Conservation (phyloP, 2,797 vertebrate genomes). For the Petrocephalus schoutedeni region DNA sequence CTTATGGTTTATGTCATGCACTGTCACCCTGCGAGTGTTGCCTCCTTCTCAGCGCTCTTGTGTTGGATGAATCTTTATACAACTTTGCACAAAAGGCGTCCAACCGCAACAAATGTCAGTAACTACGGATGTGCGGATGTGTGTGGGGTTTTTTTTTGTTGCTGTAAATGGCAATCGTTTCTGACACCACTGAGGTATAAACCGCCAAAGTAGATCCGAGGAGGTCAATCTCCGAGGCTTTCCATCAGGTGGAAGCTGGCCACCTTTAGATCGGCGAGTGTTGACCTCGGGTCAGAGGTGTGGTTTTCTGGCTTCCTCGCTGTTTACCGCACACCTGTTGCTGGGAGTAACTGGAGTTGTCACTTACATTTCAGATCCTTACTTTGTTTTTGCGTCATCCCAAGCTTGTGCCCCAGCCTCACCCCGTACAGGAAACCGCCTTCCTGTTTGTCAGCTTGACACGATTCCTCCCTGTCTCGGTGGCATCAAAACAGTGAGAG, state of each 20-base stretch:
- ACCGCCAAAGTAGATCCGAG: neutral
- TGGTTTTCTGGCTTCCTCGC: neutral
- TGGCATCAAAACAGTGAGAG: neutral
- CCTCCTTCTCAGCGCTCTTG: neutral
- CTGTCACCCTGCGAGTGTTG: neutral
- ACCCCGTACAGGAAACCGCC: neutral
- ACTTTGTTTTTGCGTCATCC: neutral
- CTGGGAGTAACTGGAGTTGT: neutral
- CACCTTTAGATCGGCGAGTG: too few species aligned
- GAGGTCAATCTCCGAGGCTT: neutral
- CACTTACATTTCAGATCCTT: neutral
- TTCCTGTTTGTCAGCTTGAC: neutral
- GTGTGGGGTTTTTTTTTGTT: neutral
- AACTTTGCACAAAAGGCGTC: neutral
- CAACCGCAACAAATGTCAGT: neutral
- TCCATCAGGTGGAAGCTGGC: too few species aligned
- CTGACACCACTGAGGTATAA: neutral
- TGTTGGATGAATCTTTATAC: neutral
- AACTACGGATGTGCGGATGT: neutral
- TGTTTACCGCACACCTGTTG: slow-evolving; percentile 1
- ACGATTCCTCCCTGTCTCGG: neutral
- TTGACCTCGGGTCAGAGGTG: neutral
- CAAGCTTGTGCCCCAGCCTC: neutral
- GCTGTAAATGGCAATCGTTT: neutral
- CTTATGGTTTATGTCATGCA: neutral